A percentile compares a stretch with the other conserved stretches of the same genome.
phyloP scores from a whole-genome alignment of 2,113 vertebrate genomes.

The Macrotus californicus region DNA sequence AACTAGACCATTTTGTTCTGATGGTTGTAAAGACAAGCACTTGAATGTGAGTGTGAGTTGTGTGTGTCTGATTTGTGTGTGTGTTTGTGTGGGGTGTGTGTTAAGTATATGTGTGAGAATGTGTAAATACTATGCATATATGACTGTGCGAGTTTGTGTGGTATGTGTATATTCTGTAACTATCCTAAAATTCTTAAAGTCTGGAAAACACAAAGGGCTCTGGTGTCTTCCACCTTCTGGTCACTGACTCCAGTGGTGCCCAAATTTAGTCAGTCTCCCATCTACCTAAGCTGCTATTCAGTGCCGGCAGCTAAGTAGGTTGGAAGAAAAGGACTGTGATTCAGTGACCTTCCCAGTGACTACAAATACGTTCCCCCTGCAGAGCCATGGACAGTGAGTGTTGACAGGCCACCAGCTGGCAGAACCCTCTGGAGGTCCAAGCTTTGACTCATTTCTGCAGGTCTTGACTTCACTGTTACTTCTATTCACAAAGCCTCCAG shows the following conservation, averaged over 20 bases:
- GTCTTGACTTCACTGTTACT: background rate
- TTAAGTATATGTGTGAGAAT: background rate
- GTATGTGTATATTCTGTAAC: background rate
- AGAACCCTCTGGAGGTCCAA: background rate
- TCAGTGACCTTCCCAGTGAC: background rate
- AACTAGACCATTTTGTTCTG: background rate
- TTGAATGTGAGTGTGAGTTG: background rate
- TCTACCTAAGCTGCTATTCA: background rate
- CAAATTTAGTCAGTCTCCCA: background rate
- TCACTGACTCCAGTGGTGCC: background rate
- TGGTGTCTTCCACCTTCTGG: background rate
- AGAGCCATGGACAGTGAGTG: background rate
- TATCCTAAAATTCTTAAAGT: background rate
- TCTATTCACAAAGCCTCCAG: background rate
- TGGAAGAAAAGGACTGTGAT: background rate
- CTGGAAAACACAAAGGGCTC: background rate
- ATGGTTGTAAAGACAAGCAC: background rate
- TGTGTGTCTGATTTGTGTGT: background rate
- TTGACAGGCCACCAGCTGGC: background rate
- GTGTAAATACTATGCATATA: background rate
- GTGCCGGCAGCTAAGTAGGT: background rate
- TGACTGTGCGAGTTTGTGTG: background rate
- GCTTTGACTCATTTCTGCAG: background rate
- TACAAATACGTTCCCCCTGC: background rate
- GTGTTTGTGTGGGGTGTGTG: background rate